phyloP scores from a whole-genome alignment of 2,888 invertebrate genomes.

The Neoscelio sp. region DNA sequence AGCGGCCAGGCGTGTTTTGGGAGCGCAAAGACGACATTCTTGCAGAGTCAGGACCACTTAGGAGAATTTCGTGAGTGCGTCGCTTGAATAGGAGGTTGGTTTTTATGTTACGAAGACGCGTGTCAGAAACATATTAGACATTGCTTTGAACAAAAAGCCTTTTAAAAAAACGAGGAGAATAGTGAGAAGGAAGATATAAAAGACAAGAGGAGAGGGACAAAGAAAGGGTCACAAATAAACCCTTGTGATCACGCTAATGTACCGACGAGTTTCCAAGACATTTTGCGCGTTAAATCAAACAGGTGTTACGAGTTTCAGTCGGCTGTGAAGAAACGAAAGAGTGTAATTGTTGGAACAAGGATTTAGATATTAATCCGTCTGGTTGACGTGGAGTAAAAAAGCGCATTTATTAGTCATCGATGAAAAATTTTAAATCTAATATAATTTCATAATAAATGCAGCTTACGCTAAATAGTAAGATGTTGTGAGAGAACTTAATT shows the following conservation, averaged over 20 bases:
- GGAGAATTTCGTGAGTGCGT: conserved; percentile 55
- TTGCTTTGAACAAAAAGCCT: conserved; percentile 52
- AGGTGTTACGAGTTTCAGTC: conserved; percentile 38
- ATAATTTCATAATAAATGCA: too few species aligned
- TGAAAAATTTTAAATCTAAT: too few species aligned
- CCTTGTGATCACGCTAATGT: conserved; percentile 74
- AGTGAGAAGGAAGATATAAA: conserved; percentile 34
- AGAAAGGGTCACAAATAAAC: conserved; percentile 56
- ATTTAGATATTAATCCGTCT: not conserved
- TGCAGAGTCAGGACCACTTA: conserved; percentile 75
- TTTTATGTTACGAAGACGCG: conserved; percentile 70
- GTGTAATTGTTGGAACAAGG: conserved; percentile 1
- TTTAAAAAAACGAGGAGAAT: conserved; percentile 43
- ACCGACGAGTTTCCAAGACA: conserved; percentile 64
- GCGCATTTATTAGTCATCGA: too few species aligned
- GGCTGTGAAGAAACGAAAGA: not conserved
- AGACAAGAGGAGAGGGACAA: conserved; percentile 46
- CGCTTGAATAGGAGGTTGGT: conserved; percentile 67
- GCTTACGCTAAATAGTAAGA: too few species aligned
- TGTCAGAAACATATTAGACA: conserved; percentile 71
- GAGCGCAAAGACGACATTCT: conserved; percentile 70
- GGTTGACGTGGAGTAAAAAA: too few species aligned
- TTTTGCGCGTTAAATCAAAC: conserved; percentile 41
- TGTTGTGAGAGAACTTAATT: too few species aligned
- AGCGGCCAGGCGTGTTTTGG: conserved; percentile 41